Evolutionary conservation across 2,888 invertebrate species (phyloP).

Genomic region (Tupiocoris notatus): DNA sequence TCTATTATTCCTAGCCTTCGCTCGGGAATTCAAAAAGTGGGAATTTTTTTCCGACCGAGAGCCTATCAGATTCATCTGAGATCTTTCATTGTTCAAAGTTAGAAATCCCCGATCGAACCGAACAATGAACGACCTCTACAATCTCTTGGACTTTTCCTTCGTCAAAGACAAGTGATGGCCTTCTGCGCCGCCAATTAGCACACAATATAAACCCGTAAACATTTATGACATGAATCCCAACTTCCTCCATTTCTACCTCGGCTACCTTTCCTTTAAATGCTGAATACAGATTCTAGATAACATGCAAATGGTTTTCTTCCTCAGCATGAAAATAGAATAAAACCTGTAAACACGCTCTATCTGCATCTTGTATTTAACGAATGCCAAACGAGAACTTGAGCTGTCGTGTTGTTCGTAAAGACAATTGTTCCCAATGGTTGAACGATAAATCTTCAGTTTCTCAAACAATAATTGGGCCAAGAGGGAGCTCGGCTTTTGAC

Average conservation of each 20-base stretch:
- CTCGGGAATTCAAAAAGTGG: neutral
- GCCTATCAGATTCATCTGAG: neutral
- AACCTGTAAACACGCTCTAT: neutral
- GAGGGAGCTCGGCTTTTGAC: neutral
- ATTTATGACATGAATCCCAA: slow-evolving; percentile 11
- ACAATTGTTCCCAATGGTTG: neutral
- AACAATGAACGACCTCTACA: neutral
- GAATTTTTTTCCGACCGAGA: neutral
- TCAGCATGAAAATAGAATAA: neutral
- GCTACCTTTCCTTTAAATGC: neutral
- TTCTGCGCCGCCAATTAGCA: slow-evolving; percentile 17
- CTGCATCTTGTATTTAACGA: neutral
- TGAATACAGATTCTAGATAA: neutral
- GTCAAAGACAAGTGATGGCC: neutral
- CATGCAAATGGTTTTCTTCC: neutral
- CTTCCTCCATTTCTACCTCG: neutral
- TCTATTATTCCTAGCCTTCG: neutral
- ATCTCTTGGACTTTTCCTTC: neutral
- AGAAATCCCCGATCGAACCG: neutral
- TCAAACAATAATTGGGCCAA: neutral
- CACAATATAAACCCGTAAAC: slow-evolving; percentile 27
- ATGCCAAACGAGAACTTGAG: neutral
- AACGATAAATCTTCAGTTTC: neutral
- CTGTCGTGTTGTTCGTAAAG: neutral
- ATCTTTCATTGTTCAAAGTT: neutral